A percentile compares a stretch with the other conserved stretches of the same genome.
Evolutionary conservation across 2,113 vertebrate genomes (phyloP).

Genomic region (Gyps fulvus): DNA sequence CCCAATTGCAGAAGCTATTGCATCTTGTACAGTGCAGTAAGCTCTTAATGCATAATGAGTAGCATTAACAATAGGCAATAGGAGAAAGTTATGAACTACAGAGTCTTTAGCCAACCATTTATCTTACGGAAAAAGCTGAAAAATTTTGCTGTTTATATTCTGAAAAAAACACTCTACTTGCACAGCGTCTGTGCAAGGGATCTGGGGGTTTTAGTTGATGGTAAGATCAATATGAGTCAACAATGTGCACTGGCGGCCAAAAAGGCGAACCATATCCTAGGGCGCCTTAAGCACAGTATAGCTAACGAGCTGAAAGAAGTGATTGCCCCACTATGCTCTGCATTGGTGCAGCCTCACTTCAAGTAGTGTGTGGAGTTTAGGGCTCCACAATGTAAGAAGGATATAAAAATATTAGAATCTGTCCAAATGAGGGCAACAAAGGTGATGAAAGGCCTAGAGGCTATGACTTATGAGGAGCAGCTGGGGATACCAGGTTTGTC

Average conservation of each 20-base stretch:
- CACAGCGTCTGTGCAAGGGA: neutral
- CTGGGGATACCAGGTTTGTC: neutral
- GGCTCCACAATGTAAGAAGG: neutral
- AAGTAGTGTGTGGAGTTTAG: neutral
- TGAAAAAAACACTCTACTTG: neutral
- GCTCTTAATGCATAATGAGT: neutral
- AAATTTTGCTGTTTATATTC: neutral
- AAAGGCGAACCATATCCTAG: neutral
- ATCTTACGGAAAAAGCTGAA: neutral
- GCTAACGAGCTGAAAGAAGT: neutral
- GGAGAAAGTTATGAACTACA: neutral
- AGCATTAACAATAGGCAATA: neutral
- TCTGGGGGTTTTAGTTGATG: neutral
- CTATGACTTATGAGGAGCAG: neutral
- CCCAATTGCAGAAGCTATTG: neutral
- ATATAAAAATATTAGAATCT: neutral
- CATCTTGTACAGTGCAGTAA: neutral
- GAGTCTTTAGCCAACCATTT: neutral
- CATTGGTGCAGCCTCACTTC: neutral
- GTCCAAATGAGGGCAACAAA: neutral
- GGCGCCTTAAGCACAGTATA: neutral
- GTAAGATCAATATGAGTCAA: neutral
- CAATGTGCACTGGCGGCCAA: neutral
- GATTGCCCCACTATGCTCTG: neutral
- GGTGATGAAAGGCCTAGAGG: neutral